Conservation (phyloP, 1,140 invertebrate genomes). For the Leptoteleia sp. region DNA sequence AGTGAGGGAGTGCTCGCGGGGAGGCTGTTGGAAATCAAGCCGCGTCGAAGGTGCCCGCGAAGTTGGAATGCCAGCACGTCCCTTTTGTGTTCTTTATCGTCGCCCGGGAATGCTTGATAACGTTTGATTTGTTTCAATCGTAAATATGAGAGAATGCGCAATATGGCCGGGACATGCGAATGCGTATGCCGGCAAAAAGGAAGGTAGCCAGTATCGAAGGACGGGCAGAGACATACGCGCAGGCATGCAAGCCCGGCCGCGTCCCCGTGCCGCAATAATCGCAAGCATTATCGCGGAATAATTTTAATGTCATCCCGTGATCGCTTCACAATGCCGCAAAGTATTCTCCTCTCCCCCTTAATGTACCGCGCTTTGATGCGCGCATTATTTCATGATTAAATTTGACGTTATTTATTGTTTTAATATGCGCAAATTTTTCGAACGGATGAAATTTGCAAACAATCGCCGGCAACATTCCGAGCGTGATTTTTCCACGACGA, state of each 20-base stretch:
- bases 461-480: too few relatives aligned
- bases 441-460: too few relatives aligned
- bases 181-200: constrained; percentile 49
- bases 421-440: constrained; percentile 2
- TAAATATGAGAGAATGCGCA: constrained; percentile 77
- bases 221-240: constrained; percentile 62
- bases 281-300: constrained; percentile 64
- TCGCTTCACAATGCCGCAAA: constrained; percentile 58
- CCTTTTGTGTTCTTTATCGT: constrained; percentile 80
- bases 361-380: constrained; percentile 26
- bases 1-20: too few relatives aligned
- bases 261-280: constrained; percentile 69
- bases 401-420: constrained; percentile 38
- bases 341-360: constrained; percentile 45
- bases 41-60: constrained; percentile 67
- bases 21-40: too few relatives aligned
- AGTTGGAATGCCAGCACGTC: constrained; percentile 76
- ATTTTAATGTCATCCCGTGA: constrained; percentile 69
- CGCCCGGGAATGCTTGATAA: constrained; percentile 80
- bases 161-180: constrained; percentile 71
- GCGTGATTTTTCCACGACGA: too few relatives aligned
- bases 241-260: constrained; percentile 66
- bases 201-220: constrained; percentile 32
- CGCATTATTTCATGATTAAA: constrained; percentile 52
- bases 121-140: constrained; percentile 82